phyloP scores from a whole-genome alignment of 2,797 vertebrate genomes.

The Microctenopoma lineatum region DNA sequence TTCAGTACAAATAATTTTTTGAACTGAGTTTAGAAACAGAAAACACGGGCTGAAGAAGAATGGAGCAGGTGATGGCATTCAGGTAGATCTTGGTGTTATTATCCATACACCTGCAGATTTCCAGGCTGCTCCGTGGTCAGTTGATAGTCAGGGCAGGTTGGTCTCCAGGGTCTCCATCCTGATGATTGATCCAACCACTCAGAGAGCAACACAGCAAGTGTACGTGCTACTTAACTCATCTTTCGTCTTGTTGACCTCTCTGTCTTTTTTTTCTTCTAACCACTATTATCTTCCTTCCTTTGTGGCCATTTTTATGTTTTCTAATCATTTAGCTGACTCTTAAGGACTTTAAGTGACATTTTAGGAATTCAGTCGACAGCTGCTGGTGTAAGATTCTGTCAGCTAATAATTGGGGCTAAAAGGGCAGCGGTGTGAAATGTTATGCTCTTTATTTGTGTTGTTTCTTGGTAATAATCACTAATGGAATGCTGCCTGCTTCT shows the following conservation, averaged over 20 bases:
- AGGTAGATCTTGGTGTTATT: constrained; percentile 27
- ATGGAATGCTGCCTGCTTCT: constrained; percentile 34
- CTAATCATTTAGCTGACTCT: constrained; percentile 8
- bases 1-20: not conserved
- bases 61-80: constrained; percentile 23
- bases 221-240: constrained; percentile 24
- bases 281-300: not conserved
- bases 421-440: not conserved
- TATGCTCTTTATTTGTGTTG: constrained; percentile 33
- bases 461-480: constrained; percentile 38
- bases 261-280: too few relatives aligned
- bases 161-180: constrained; percentile 31
- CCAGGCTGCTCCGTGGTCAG: constrained; percentile 13
- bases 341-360: not conserved
- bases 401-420: constrained; percentile 23
- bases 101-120: constrained; percentile 34
- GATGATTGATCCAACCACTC: constrained; percentile 48
- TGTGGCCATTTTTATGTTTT: constrained; percentile 3
- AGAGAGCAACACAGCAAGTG: constrained; percentile 19
- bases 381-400: constrained; percentile 21
- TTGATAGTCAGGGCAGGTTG: constrained; percentile 25
- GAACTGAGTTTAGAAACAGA: constrained; percentile 2
- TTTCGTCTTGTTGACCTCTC: constrained; percentile 38
- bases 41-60: not conserved
- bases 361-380: constrained; percentile 10